Conservation (phyloP, 2,888 invertebrate species). For the Lasioglossum vierecki region DNA sequence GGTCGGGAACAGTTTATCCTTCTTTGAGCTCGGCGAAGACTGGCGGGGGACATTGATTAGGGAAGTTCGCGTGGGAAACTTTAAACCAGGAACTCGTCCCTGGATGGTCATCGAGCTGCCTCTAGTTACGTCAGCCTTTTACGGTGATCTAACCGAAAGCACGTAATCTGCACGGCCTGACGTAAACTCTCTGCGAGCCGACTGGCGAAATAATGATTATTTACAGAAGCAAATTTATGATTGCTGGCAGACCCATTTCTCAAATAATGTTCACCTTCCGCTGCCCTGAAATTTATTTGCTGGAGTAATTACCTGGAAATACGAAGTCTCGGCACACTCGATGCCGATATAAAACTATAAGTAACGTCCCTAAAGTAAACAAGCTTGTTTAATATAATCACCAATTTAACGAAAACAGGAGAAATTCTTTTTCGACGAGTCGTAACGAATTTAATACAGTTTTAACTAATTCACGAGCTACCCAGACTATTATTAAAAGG, state of each 20-base stretch:
- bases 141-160: not conserved
- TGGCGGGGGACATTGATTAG: constrained; percentile 13
- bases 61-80: constrained; percentile 22
- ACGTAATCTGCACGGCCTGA: not conserved
- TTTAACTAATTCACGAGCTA: too few species aligned
- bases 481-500: too few species aligned
- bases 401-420: too few species aligned
- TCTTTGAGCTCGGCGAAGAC: not conserved
- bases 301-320: too few species aligned
- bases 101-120: constrained; percentile 6
- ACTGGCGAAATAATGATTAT: not conserved
- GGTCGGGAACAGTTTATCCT: constrained; percentile 1
- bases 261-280: not conserved
- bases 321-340: too few species aligned
- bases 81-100: constrained; percentile 1
- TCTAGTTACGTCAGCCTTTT: constrained; percentile 9
- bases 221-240: not conserved
- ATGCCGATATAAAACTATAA: too few species aligned
- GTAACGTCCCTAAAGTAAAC: too few species aligned
- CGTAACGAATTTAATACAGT: too few species aligned
- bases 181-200: not conserved
- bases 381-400: too few species aligned
- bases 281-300: too few species aligned
- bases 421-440: too few species aligned
- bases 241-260: not conserved